Base-by-base conservation (phyloP, 1,140 invertebrate genomes). In the Anastrepha obliqua region DNA sequence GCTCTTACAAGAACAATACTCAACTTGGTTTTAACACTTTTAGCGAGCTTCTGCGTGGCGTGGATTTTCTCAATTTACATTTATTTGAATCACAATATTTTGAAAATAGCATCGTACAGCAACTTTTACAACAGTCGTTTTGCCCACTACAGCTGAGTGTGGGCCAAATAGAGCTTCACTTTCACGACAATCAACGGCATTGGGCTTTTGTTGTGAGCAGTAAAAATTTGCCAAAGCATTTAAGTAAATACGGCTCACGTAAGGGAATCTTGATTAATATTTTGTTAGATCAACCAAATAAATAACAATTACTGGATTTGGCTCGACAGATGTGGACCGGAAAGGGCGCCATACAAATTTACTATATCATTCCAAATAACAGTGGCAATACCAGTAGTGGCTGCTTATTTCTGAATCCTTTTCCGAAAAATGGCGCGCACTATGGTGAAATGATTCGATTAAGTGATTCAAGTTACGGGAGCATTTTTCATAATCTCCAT, bases 401-500 rank as follows among this genome's bases (percentile, higher is more conserved):
- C 13, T 81, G 74, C 5, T 29, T 51, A 15, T 89, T 87, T 67
- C 86, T 74, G 55, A 87, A 89, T 87, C 88, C 88, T 8, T 89
- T 89, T 67, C 39, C 44, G n/a, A 51, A 8, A 55, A n/a, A 2
- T 6, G 70, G 85, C 47, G 8, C 3, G 6, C 44, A 64, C 13
- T 47, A 44, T 44, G 88, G 88, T 58, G 42, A 67, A 42, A 59
- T 89, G 44, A 47, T 74, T 29, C 47, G 86, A 44, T 20, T 74
- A 1, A 55, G 55, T 6, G 58, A 62, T 1, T 20, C 70, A n/a
- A 86, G 55, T 44, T 74, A 78, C 7, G n/a, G 86, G 9, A 17
- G 85, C 2, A 65, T 89, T 20, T 92, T 93, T 55, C 89, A 86
- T 9, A 89, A 93, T 74, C 89, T 93, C 87, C 87, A 65, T 13